phyloP scores from a whole-genome alignment of 2,113 vertebrate species.

The Irena cyanogastra region DNA sequence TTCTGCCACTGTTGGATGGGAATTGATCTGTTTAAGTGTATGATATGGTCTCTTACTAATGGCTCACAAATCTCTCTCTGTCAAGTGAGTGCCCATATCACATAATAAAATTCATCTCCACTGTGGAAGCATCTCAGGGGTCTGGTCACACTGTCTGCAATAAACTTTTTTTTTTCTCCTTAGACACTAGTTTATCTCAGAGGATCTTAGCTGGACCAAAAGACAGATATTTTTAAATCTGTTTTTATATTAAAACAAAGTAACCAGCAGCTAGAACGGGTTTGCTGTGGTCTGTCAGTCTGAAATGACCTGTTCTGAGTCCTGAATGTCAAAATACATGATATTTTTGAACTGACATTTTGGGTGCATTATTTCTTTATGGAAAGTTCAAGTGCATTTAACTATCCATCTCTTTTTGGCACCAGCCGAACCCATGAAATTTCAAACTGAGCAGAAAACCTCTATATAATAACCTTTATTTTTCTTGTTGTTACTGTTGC shows the following conservation, averaged over 20 bases:
- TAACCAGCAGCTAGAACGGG: neutral
- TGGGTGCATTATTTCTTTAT: neutral
- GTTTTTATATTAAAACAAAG: neutral
- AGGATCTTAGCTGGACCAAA: neutral
- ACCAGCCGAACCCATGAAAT: neutral
- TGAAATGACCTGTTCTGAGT: neutral
- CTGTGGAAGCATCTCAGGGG: neutral
- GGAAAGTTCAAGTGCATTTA: neutral
- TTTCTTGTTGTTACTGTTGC: neutral
- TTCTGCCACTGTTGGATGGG: neutral
- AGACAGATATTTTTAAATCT: neutral
- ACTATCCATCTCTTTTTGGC: neutral
- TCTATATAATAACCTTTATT: too few relatives aligned
- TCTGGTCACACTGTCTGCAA: neutral
- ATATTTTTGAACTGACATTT: conserved; percentile 14
- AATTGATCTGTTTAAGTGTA: neutral
- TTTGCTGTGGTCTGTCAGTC: neutral
- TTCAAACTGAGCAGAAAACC: neutral
- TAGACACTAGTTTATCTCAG: neutral
- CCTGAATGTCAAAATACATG: neutral
- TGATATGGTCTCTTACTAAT: neutral
- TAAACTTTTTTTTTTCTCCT: neutral
- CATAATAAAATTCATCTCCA: neutral
- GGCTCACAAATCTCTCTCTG: conserved; percentile 18
- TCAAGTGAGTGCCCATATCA: neutral